Conservation (phyloP, 2,797 vertebrate genomes). For the Adrianichthys oophorus region DNA sequence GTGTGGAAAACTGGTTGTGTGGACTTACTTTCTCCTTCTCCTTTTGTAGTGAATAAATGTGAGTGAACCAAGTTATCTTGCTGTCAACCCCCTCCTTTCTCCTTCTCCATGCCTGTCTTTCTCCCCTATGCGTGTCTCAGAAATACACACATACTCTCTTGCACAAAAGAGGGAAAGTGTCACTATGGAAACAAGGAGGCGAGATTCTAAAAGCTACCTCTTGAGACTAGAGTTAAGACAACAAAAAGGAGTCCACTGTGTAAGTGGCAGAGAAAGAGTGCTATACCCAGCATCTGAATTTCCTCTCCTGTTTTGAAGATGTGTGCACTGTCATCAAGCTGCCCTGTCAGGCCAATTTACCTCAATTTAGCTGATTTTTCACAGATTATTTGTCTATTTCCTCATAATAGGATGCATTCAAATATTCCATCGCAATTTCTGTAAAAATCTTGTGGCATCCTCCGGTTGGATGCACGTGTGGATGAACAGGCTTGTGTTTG, state of each 20-base stretch:
- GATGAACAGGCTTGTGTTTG: conserved; percentile 21
- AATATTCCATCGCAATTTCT: conserved; percentile 7
- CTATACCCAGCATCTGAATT: conserved; percentile 55
- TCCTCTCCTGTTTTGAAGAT: conserved; percentile 29
- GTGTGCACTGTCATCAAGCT: conserved; percentile 50
- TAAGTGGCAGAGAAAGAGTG: conserved; percentile 67
- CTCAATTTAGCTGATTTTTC: conserved; percentile 31
- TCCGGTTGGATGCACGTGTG: conserved; percentile 31
- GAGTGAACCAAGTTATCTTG: conserved; percentile 70
- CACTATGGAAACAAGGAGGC: conserved; percentile 86
- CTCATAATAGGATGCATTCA: conserved; percentile 25
- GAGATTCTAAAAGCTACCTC: conserved; percentile 84
- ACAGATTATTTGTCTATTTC: conserved; percentile 7
- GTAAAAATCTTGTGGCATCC: conserved; percentile 6
- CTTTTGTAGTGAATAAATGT: conserved; percentile 69
- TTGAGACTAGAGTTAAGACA: conserved; percentile 79
- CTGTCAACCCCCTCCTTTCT: conserved; percentile 58
- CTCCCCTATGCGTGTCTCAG: conserved; percentile 58
- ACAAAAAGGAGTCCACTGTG: conserved; percentile 76
- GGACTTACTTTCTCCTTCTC: conserved; percentile 31
- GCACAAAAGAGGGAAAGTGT: conserved; percentile 81
- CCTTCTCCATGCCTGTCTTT: conserved; percentile 59
- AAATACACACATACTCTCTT: conserved; percentile 62
- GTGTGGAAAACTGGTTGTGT: conserved; percentile 40
- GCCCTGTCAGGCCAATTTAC: conserved; percentile 48